A percentile compares a stretch with the other conserved stretches of the same genome.
Evolutionary conservation across 2,888 invertebrate genomes (phyloP).

Genomic region (Cerceris rybyensis): DNA sequence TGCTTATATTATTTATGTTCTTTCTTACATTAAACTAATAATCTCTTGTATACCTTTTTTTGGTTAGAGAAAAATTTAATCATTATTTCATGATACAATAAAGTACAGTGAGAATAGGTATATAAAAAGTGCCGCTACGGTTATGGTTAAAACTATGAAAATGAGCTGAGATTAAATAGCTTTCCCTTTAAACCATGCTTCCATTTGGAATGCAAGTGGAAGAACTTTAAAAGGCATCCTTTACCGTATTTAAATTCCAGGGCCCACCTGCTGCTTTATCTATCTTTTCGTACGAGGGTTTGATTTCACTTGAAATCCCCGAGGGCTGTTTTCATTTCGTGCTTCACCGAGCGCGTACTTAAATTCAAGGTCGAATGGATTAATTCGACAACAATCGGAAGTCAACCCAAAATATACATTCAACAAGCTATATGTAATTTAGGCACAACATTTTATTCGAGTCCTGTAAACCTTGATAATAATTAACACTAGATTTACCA

Average conservation of each 20-base stretch:
- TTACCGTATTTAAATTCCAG: conserved; percentile 42
- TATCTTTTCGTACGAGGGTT: conserved; percentile 33
- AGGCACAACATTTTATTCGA: conserved; percentile 14
- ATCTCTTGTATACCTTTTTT: too few species aligned
- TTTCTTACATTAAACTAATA: too few species aligned
- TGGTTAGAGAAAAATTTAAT: too few species aligned
- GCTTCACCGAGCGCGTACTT: conserved; percentile 50
- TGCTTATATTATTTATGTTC: too few species aligned
- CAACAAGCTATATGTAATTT: conserved; percentile 14
- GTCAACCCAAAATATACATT: conserved; percentile 28
- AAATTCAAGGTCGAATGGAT: conserved; percentile 41
- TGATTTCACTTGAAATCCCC: conserved; percentile 38
- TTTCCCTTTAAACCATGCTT: not conserved
- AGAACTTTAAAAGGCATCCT: conserved; percentile 19
- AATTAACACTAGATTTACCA: too few species aligned
- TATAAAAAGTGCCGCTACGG: too few species aligned
- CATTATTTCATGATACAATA: too few species aligned
- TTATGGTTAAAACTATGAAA: too few species aligned
- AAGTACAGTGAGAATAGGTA: too few species aligned
- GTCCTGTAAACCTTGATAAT: not conserved
- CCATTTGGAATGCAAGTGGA: conserved; percentile 11
- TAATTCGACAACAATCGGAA: conserved; percentile 53
- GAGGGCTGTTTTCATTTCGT: conserved; percentile 54
- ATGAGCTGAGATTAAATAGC: not conserved
- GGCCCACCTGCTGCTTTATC: conserved; percentile 50